phyloP scores from a whole-genome alignment of 2,113 vertebrate species.

The Zapornia atra region DNA sequence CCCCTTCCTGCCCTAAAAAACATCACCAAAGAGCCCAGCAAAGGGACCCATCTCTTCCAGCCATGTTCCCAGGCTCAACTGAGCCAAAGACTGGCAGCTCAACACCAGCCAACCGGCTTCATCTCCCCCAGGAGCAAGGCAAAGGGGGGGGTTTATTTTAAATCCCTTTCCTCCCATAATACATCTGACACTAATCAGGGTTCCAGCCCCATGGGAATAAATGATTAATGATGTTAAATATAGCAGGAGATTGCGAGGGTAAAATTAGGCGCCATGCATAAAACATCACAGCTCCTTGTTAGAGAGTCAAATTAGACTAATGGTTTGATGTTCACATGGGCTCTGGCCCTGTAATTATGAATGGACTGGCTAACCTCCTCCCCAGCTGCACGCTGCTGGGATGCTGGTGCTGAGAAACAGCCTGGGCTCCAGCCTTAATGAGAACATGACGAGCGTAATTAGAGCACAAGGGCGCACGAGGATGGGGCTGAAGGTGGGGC shows the following conservation, averaged over 20 bases:
- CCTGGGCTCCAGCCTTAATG: not conserved
- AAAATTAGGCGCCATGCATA: conserved; percentile 78
- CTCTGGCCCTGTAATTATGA: not conserved
- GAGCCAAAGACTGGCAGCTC: not conserved
- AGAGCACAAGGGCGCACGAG: not conserved
- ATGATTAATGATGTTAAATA: conserved; percentile 82
- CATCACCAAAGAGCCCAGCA: not conserved
- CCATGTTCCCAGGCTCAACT: accelerated
- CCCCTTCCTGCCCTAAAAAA: not conserved
- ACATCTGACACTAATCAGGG: conserved; percentile 78
- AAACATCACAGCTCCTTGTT: conserved; percentile 74
- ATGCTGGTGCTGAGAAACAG: not conserved
- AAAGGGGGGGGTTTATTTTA: not conserved
- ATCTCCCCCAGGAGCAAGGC: not conserved
- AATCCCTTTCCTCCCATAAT: conserved; percentile 45
- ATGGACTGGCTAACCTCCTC: not conserved
- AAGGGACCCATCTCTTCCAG: not conserved
- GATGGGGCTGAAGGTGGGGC: not conserved
- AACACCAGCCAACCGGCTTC: accelerated
- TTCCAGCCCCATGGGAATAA: conserved; percentile 66
- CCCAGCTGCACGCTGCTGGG: not conserved
- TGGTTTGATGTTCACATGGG: not conserved
- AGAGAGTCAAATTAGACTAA: conserved; percentile 62
- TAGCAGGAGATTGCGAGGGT: conserved; percentile 73
- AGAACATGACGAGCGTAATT: accelerated